Evolutionary conservation across 2,113 vertebrate genomes (phyloP), one percentile per base, ranked within the genome.

Genomic region (Etia nguti): DNA sequence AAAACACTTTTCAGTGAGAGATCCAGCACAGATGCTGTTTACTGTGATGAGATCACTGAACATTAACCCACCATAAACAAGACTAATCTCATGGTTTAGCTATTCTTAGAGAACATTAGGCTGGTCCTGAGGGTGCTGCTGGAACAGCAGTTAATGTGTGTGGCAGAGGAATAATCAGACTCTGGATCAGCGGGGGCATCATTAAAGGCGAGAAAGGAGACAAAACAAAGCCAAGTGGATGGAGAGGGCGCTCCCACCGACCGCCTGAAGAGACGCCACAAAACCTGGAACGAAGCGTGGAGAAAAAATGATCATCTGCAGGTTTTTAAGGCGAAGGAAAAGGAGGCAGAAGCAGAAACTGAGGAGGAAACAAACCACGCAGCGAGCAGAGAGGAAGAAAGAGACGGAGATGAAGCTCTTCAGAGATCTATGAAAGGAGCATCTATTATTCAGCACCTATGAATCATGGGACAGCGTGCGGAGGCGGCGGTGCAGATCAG

Each of bases 401-500:
- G 86, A 83, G 79, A 41, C 10, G 5, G 10, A 84, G 82, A 92
- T 11, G 90, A 85, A 86, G 85, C 75, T 87, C 84, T 86, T 86
- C 87, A 75, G 86, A 93, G 94, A 92, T 92, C 80, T 85, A 54
- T 65, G 80, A 88, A 38, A 59, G 70, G 81, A 92, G 85, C 90
- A 93, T 93, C 75, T 91, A 92, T 95, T 93, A 95, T 94, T 95
- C 91, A 94, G 87, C 90, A 92, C 90, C 88, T 83, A 89, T 90
- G 90, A 93, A 93, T 95, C 92, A 92, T 88, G 93, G 92, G 93
- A 87, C 77, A 34, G 84, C 80, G 31, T 10, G 85, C 22, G 68
- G 88, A 88, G 92, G 85, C 75, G 36, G 84, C 1, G 31, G 80
- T 6, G 86, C 65, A 80, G 86, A 93, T 92, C 85, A 92, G 56